These are phyloP conservation scores for Iguana delicatissima DNA, from an alignment of 2,797 vertebrate species.

Conservation along the genomic window DNA sequence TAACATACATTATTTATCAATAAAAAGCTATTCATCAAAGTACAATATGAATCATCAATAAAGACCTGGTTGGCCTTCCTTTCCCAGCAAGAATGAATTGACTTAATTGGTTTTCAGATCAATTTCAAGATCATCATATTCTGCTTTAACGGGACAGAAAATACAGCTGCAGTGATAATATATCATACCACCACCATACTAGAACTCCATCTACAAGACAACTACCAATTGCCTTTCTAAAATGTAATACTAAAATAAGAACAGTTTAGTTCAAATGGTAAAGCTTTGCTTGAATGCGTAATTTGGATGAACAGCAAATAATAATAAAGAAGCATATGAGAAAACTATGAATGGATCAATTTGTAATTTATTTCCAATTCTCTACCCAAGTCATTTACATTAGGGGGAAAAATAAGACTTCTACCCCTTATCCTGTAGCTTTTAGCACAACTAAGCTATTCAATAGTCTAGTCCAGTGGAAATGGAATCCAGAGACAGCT, in stretches of 20 bases:
- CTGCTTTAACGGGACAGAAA: slow-evolving; percentile 40
- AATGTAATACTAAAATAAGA: background rate
- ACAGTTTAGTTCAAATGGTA: background rate
- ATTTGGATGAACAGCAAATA: background rate
- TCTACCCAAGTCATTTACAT: background rate
- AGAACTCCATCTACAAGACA: background rate
- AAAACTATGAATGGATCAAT: background rate
- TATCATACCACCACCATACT: background rate
- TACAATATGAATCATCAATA: background rate
- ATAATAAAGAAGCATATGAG: background rate
- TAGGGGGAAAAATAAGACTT: background rate
- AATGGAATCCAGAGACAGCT: background rate
- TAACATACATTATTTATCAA: background rate
- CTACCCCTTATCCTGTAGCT: background rate
- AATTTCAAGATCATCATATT: background rate
- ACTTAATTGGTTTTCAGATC: slow-evolving; percentile 18
- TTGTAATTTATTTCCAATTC: background rate
- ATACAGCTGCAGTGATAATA: background rate
- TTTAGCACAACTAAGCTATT: background rate
- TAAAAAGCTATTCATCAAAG: fast-evolving
- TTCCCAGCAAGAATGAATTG: slow-evolving; percentile 25
- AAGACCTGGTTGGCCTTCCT: background rate
- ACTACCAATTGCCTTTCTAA: fast-evolving
- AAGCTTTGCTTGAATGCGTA: background rate
- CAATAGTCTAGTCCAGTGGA: background rate